Evolutionary conservation across 2,797 vertebrate species (phyloP), one percentile per base, ranked within the genome.

Genomic region (Amblyraja radiata): DNA sequence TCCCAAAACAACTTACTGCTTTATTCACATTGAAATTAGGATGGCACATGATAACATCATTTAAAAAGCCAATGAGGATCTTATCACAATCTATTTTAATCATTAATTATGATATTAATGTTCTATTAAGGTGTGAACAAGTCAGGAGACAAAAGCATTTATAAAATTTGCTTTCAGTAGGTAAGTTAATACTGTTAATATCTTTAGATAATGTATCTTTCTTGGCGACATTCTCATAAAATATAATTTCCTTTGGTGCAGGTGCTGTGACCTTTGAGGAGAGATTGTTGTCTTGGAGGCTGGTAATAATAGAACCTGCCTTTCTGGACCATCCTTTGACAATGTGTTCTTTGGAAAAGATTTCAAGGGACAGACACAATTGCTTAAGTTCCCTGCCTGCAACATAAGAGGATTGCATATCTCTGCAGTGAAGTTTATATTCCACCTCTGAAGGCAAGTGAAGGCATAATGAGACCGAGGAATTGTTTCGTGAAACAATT

Each of bases 351-450:
- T 2, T 18, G 16, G 54, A 46, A 88, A 88, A 88, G 13, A 88
- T 68, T 88, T 88, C 84, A 88, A 88, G 84, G 84, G 61, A 68
- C 63, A 68, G 9, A 88, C 28, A 65, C 61, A 88, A 88, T 88
- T 88, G 84, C 63, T 32, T 68, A 32, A 32, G 61, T 21, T 88
- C 61, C 61, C 84, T 21, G 63, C 65, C 16, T 88, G 65, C 84
- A 88, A 68, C n/a, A 68, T 65, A 36, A 68, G 21, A 58, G 80
- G 8, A 58, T 14, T 81, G 83, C 83, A 65, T 61, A 63, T 63
- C 61, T 68, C n/a, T 32, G 21, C 39, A 65, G n/a, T 36, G n/a
- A 88, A 65, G 32, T 6, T 63, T 36, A 16, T 86, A 25, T 7
- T 86, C 10, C 83, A 63, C 54, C 61, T 86, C 83, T 88, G 63